Conservation (phyloP, 2,113 vertebrate species). For the Elephantulus edwardii region DNA sequence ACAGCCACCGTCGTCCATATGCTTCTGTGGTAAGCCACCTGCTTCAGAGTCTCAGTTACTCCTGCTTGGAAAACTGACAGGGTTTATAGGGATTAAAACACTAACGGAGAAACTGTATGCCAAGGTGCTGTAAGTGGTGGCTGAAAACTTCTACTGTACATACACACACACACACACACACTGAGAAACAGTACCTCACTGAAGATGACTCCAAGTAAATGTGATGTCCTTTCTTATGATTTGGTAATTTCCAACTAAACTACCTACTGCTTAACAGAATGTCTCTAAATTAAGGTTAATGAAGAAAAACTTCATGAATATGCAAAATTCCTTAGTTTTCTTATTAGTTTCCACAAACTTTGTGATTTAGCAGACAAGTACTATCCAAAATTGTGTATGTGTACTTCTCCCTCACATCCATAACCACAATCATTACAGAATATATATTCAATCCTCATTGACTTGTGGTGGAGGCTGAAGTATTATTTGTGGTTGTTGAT, state of each 20-base stretch:
- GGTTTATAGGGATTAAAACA: background rate
- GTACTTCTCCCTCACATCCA: background rate
- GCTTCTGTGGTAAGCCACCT: slow-evolving; percentile 43
- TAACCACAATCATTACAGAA: background rate
- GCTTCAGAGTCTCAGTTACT: slow-evolving; percentile 25
- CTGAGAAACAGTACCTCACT: background rate
- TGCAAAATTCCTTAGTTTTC: background rate
- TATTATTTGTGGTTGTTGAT: background rate
- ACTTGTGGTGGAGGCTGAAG: background rate
- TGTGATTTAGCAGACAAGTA: background rate
- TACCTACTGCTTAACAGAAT: background rate
- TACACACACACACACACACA: background rate
- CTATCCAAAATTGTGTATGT: background rate
- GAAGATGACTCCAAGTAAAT: background rate
- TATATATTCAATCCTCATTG: background rate
- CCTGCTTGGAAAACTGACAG: background rate
- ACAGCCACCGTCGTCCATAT: slow-evolving; percentile 27
- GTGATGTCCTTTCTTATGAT: background rate
- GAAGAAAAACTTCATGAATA: background rate
- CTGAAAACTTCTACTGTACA: background rate
- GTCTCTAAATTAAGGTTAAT: background rate
- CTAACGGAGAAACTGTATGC: background rate
- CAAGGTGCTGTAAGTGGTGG: background rate
- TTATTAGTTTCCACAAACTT: background rate
- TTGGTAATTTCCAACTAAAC: background rate